Evolutionary conservation across 2,797 vertebrate genomes (phyloP).

Genomic region (Protonibea diacanthus): DNA sequence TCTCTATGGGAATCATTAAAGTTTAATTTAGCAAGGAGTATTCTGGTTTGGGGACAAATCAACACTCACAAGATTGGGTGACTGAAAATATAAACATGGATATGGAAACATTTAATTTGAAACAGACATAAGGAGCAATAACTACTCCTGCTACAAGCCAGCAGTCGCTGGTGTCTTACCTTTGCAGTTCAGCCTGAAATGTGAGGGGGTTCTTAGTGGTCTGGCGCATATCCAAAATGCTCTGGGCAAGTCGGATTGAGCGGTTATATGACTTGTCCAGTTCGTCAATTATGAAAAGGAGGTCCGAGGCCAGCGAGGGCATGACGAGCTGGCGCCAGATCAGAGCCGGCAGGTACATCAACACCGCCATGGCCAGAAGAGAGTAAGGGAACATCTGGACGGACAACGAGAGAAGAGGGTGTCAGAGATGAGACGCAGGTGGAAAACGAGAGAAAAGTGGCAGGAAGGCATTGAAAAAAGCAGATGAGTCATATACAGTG

Average conservation of each 20-base stretch:
- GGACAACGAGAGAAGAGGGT: slow-evolving; percentile 2
- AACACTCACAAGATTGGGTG: background rate
- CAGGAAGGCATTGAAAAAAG: background rate
- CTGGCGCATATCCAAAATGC: slow-evolving; percentile 91
- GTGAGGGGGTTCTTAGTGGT: slow-evolving; percentile 85
- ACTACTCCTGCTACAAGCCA: slow-evolving; percentile 12
- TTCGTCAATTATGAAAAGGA: slow-evolving; percentile 95
- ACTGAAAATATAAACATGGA: slow-evolving; percentile 4
- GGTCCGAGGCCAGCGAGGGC: slow-evolving; percentile 90
- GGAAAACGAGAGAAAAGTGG: background rate
- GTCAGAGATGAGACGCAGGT: background rate
- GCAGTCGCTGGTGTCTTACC: slow-evolving; percentile 80
- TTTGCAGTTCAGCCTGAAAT: slow-evolving; percentile 93
- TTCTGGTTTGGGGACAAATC: slow-evolving; percentile 6
- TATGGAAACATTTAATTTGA: background rate
- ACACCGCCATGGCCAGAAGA: slow-evolving; percentile 91
- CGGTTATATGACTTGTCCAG: slow-evolving; percentile 98
- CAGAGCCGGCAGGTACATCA: slow-evolving; percentile 94
- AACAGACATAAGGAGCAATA: background rate
- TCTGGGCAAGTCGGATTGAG: slow-evolving; percentile 93
- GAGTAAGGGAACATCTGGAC: slow-evolving; percentile 95
- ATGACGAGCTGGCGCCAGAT: slow-evolving; percentile 92
- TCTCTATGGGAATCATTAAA: slow-evolving; percentile 1
- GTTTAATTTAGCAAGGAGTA: slow-evolving; percentile 7
- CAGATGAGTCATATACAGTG: background rate